These are phyloP conservation scores for Stichopus chloronotus DNA, from an alignment of 35 echinoderm and acorn worm species.

Conservation along the genomic window DNA sequence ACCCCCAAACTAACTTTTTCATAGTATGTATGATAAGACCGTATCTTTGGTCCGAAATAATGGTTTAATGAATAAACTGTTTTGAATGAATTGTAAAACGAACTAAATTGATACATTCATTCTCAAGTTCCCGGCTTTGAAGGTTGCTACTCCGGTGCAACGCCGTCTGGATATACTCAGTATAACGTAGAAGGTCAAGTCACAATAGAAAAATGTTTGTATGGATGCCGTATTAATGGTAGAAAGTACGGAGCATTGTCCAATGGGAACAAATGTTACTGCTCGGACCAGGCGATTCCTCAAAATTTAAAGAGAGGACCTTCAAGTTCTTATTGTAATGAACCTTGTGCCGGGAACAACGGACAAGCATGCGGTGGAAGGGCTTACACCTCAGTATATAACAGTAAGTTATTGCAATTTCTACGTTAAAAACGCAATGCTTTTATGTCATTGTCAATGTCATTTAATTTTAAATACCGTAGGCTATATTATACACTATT, in stretches of 20 bases:
- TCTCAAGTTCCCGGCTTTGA: constrained; percentile 19
- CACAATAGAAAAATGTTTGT: constrained; percentile 22
- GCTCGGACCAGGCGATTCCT: neutral
- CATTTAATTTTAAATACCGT: too few species aligned
- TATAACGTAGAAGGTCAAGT: neutral
- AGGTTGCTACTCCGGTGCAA: constrained; percentile 19
- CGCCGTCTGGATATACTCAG: neutral
- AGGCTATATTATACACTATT: too few species aligned
- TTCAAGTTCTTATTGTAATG: neutral
- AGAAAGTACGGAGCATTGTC: constrained; percentile 12
- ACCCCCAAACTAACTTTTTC: too few species aligned
- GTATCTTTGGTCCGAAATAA: too few species aligned
- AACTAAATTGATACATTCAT: neutral
- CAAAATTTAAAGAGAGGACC: neutral
- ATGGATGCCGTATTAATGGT: neutral
- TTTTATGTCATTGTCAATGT: too few species aligned
- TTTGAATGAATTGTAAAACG: too few species aligned
- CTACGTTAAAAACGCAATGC: too few species aligned
- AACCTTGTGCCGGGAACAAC: neutral
- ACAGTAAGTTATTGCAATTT: neutral
- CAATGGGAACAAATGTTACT: neutral
- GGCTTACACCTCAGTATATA: neutral
- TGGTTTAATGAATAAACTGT: too few species aligned
- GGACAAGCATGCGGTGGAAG: constrained; percentile 6
- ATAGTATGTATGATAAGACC: too few species aligned